phyloP scores from a whole-genome alignment of 2,797 vertebrate genomes.

The Hippoglossus hippoglossus region DNA sequence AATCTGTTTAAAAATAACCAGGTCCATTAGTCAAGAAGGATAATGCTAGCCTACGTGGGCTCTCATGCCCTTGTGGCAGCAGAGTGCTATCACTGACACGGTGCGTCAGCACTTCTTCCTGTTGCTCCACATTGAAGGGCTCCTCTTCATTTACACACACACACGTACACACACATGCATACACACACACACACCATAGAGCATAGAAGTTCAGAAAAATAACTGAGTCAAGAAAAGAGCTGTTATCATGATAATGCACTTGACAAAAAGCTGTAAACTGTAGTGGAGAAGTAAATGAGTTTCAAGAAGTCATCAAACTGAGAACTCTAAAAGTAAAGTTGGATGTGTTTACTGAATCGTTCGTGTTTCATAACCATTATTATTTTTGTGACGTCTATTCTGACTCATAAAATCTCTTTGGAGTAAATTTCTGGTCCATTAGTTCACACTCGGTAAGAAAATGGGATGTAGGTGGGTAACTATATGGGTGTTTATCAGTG shows the following conservation, averaged over 20 bases:
- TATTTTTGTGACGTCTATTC: neutral
- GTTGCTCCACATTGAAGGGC: conserved; percentile 80
- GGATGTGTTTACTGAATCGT: conserved; percentile 16
- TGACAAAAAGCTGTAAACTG: conserved; percentile 18
- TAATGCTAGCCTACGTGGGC: conserved; percentile 82
- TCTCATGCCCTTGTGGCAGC: conserved; percentile 82
- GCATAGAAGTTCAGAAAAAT: conserved; percentile 43
- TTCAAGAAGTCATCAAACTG: conserved; percentile 2
- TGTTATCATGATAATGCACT: conserved; percentile 7
- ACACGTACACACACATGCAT: conserved; percentile 6
- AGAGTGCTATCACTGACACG: conserved; percentile 83
- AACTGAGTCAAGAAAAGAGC: conserved; percentile 29
- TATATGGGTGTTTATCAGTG: conserved; percentile 84
- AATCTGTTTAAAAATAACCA: conserved; percentile 88
- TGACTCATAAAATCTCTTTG: neutral
- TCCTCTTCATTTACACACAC: conserved; percentile 75
- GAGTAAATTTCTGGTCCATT: conserved; percentile 47
- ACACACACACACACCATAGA: conserved; percentile 19
- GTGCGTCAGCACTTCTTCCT: conserved; percentile 84
- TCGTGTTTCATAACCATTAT: neutral
- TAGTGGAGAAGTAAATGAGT: neutral
- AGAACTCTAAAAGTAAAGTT: conserved; percentile 33
- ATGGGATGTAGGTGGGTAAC: conserved; percentile 63
- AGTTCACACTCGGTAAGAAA: conserved; percentile 73
- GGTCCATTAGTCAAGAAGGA: conserved; percentile 84